Conservation (phyloP, 2,888 invertebrate genomes). For the Xylocampa areola region DNA sequence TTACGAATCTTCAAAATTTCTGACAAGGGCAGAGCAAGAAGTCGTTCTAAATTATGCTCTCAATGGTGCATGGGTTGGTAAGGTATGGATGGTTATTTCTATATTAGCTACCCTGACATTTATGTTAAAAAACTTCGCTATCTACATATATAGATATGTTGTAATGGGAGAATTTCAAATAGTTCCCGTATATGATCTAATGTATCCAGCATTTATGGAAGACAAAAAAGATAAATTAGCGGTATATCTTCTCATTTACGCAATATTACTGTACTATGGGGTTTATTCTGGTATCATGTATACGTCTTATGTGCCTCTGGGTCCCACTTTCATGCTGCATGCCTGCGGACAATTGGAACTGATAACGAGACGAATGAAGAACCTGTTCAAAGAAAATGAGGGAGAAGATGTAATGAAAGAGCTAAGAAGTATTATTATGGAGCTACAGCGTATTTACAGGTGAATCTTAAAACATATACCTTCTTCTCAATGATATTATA, state of each 20-base stretch:
- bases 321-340: conserved; percentile 72
- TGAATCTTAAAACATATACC: too few species aligned
- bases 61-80: conserved; percentile 28
- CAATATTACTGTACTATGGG: conserved; percentile 44
- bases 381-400: conserved; percentile 55
- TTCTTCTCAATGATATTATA: too few species aligned
- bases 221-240: conserved; percentile 51
- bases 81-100: conserved; percentile 31
- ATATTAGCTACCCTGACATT: conserved; percentile 38
- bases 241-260: conserved; percentile 46
- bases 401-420: conserved; percentile 45
- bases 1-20: conserved; percentile 44
- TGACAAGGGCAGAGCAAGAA: conserved; percentile 50
- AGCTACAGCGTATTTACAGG: conserved; percentile 63
- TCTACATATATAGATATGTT: conserved; percentile 47
- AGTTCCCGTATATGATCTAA: conserved; percentile 62
- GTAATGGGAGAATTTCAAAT: conserved; percentile 57
- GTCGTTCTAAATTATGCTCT: conserved; percentile 23
- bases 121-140: conserved; percentile 52
- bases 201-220: conserved; percentile 62
- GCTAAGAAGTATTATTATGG: conserved; percentile 60
- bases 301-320: conserved; percentile 66
- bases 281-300: conserved; percentile 60
- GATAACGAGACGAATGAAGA: conserved; percentile 57
- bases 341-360: conserved; percentile 72